Evolutionary conservation across 2,113 vertebrate species (phyloP).

Genomic region (Lanius collurio): DNA sequence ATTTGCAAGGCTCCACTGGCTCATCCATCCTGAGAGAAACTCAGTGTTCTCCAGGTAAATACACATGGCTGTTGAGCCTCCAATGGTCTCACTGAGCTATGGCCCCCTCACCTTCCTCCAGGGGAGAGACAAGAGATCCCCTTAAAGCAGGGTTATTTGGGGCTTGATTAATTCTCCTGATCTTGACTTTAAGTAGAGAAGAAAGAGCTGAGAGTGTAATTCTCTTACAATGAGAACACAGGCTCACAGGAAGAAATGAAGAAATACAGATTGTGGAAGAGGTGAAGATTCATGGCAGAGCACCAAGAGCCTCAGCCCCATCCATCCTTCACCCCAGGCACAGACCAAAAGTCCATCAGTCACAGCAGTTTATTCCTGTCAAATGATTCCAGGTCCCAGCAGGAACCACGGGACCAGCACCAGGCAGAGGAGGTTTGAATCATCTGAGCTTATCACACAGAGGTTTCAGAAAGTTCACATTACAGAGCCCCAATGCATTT

Average conservation of each 20-base stretch:
- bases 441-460: conserved; percentile 3
- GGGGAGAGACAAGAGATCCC: neutral
- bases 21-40: neutral
- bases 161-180: neutral
- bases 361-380: neutral
- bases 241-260: neutral
- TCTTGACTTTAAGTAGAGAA: neutral
- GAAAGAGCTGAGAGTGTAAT: neutral
- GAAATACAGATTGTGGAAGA: neutral
- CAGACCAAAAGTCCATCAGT: neutral
- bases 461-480: conserved; percentile 34
- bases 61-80: neutral
- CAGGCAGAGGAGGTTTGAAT: conserved; percentile 12
- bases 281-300: neutral
- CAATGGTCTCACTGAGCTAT: neutral
- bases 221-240: neutral
- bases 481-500: conserved; percentile 25
- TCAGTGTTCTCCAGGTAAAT: neutral
- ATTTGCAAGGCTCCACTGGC: neutral
- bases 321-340: neutral
- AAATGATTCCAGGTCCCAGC: conserved; percentile 6
- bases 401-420: neutral
- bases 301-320: neutral
- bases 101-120: neutral
- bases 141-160: neutral